Evolutionary conservation across 1,140 invertebrate genomes (phyloP).

Genomic region (Ladona fulva): DNA sequence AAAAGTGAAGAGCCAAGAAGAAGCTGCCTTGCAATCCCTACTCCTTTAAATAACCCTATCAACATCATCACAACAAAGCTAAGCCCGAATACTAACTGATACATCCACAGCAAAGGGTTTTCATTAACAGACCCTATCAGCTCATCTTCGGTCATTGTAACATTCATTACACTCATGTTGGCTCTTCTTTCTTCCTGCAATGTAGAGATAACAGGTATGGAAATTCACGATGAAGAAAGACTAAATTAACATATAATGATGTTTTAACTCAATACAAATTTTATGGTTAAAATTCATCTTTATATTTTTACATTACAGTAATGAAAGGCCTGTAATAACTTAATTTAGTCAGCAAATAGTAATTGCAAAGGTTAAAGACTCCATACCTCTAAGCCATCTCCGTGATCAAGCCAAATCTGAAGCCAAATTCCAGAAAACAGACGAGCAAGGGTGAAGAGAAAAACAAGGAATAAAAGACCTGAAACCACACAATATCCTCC

Average conservation of each 20-base stretch:
- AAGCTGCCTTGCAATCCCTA: slow-evolving; percentile 22
- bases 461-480: slow-evolving; percentile 26
- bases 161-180: slow-evolving; percentile 23
- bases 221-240: too few species aligned
- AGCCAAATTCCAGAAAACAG: slow-evolving; percentile 30
- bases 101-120: slow-evolving; percentile 27
- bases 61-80: slow-evolving; percentile 25
- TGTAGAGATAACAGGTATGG: background rate
- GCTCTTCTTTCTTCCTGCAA: slow-evolving; percentile 19
- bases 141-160: slow-evolving; percentile 25
- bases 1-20: slow-evolving; percentile 20
- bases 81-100: slow-evolving; percentile 26
- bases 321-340: too few species aligned
- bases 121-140: slow-evolving; percentile 27
- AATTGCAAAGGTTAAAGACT: background rate
- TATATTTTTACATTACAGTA: too few species aligned
- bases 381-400: slow-evolving; percentile 24
- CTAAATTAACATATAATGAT: too few species aligned
- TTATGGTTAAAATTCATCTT: too few species aligned
- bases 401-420: slow-evolving; percentile 30
- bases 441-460: slow-evolving; percentile 27
- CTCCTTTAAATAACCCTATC: slow-evolving; percentile 29
- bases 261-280: too few species aligned
- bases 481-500: slow-evolving; percentile 28
- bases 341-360: too few species aligned